Base-by-base conservation (phyloP, 2,888 invertebrate species). In the Endotricha flammealis region DNA sequence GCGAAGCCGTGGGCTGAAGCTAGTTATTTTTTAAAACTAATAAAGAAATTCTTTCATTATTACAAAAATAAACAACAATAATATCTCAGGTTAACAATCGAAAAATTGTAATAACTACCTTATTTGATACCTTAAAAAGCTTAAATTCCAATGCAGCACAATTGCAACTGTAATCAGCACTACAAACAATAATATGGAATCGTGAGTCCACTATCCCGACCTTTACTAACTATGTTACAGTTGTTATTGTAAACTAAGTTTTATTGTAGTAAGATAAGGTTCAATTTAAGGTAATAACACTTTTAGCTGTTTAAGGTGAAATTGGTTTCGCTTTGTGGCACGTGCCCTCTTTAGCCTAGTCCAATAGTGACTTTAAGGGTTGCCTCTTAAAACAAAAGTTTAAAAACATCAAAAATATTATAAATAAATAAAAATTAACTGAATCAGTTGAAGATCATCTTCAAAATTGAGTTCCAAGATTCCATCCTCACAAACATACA, bases 161-260 rank as follows among this genome's bases (percentile, higher is more conserved):
- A 28, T 28, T 13, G n/a, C 28, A 31, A 20, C 17, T 5, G 64
- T 69, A 70, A 79, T 72, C 72, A 71, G 66, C 66, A 71, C 64
- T 56, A 65, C 66, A 69, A 78, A 79, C 74, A 73, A 72, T 58
- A 67, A 69, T 66, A 66, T 67, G 59, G 53, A 59, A 70, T 71
- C 76, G 75, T 77, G 73, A 76, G 64, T 56, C 54, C 52, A 10
- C 13, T 14, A 22, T 22, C 32, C 8, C 16, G 25, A 33, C 32
- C 32, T 33, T 33, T 33, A n/a, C 22, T 11, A 20, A 20, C 20
- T 20, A 20, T 20, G 6, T 6, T 20, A 4, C n/a, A 20, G 6
- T 20, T 2, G 20, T 20, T 20, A 20, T 8, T 8, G 20, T 2
- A 20, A 4, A 4, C 6, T 20, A 20, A 2, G n/a, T n/a, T 7